These are phyloP conservation scores for Nymphalis io DNA, from an alignment of 1,140 invertebrate genomes.

Conservation along the genomic window DNA sequence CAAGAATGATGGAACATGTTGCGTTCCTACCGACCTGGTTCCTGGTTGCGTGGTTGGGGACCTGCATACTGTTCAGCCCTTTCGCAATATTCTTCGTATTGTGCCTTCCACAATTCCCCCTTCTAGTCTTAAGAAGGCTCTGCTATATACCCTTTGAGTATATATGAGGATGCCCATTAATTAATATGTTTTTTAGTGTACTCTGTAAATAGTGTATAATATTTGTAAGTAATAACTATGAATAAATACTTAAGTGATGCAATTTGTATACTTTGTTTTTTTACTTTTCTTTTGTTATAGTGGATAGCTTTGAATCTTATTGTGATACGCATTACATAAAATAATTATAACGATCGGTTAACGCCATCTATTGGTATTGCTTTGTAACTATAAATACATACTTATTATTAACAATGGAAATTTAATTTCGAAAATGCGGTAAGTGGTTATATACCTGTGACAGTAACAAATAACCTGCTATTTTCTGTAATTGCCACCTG, in stretches of 20 bases:
- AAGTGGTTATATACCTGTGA: too few relatives aligned
- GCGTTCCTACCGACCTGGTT: constrained; percentile 74
- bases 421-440: too few relatives aligned
- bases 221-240: constrained; percentile 28
- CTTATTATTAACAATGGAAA: too few relatives aligned
- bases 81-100: constrained; percentile 79
- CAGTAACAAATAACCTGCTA: too few relatives aligned
- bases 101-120: constrained; percentile 77
- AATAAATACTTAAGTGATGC: constrained; percentile 30
- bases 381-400: too few relatives aligned
- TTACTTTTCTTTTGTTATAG: neutral
- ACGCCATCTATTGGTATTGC: too few relatives aligned
- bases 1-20: constrained; percentile 67
- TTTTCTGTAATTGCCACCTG: too few relatives aligned
- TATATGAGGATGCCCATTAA: constrained; percentile 57
- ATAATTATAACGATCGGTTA: too few relatives aligned
- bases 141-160: constrained; percentile 81
- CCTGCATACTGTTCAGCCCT: constrained; percentile 78
- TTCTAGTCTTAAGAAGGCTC: constrained; percentile 76
- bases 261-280: neutral
- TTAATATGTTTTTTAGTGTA: constrained; percentile 16
- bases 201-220: constrained; percentile 39
- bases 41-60: constrained; percentile 74
- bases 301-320: neutral
- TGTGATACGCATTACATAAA: too few relatives aligned